Evolutionary conservation across 2,113 vertebrate genomes (phyloP).

Genomic region (Mus spicilegus): DNA sequence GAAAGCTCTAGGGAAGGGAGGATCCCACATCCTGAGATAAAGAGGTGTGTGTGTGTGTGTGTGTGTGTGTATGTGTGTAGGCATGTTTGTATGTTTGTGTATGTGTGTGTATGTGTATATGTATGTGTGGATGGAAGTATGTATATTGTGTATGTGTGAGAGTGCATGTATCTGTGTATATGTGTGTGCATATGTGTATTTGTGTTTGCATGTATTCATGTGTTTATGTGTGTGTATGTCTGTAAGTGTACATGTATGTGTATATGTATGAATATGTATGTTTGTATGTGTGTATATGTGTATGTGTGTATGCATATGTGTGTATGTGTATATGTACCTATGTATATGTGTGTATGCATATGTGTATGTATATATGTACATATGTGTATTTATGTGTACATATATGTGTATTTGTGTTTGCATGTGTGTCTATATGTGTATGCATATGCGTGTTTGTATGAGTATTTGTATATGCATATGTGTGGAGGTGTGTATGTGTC

Average conservation of each 20-base stretch:
- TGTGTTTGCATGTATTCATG: neutral
- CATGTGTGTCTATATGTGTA: neutral
- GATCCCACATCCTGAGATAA: neutral
- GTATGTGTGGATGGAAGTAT: rapidly evolving
- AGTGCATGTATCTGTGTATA: neutral
- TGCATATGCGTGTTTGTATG: neutral
- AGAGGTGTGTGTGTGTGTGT: neutral
- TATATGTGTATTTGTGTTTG: neutral
- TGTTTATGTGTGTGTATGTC: neutral
- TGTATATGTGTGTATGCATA: rapidly evolving
- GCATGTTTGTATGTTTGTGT: too few relatives aligned
- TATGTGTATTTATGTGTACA: neutral
- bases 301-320: rapidly evolving
- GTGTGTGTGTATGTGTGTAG: neutral
- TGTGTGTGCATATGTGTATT: neutral
- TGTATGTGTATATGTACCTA: neutral
- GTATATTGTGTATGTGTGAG: neutral
- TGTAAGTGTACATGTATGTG: neutral
- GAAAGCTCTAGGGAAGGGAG: neutral
- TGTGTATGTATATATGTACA: neutral
- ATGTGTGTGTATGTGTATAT: neutral
- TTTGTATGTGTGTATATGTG: too few relatives aligned
- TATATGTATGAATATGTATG: neutral
- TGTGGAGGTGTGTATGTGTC: neutral
- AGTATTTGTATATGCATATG: neutral